Base-by-base conservation (phyloP, 2,113 vertebrate genomes). In the Lontra canadensis region DNA sequence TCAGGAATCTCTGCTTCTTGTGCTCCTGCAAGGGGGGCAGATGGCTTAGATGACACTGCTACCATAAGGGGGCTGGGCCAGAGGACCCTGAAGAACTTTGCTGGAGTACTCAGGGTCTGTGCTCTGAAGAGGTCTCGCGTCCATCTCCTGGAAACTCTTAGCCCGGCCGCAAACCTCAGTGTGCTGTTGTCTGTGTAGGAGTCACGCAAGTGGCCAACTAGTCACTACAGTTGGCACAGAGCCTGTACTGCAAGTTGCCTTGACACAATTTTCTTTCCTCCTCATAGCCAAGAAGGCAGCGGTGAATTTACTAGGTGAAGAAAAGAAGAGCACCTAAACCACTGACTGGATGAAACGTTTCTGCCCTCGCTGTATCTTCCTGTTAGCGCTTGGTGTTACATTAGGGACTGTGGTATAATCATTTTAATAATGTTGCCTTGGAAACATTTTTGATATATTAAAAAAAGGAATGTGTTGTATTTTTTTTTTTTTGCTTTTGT, bases 231-330 rank as follows among this genome's bases (percentile, higher is more conserved):
- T 39, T 42, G 4, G 18, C 71, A 18, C 11, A 29, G 39, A 34
- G 23, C 79, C 61, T 11, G 3, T 18, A 15, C 55, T 78, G 7
- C 44, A 23, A 71, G 44, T 15, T 76, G 34, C 67, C 67, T 80
- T 97, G 84, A 97, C 73, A 65, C 3, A 57, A 74, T 85, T 93
- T 57, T 97, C 94, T 98, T 93, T 95, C 39, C 44, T 87, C n/a
- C 98, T 47, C 67, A 95, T 98, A 99, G 99, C 99, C 95, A 99
- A 99, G 98, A 99, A 98, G 98, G 99, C 99, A 39, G 99, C 99
- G 34, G 99, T 99, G 97, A 99, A 99, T 98, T 90, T 99, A 82
- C 98, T 99, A 11, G 99, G 99, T n/a, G 99, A 99, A 65, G 99
- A 99, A 96, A 99, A 99, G 98, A 99, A 99, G 98, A 99, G 98